Percentiles rank a stretch among this genome's conserved stretches.
Conservation (phyloP, 2,113 vertebrate species). For the Pungitius pungitius region DNA sequence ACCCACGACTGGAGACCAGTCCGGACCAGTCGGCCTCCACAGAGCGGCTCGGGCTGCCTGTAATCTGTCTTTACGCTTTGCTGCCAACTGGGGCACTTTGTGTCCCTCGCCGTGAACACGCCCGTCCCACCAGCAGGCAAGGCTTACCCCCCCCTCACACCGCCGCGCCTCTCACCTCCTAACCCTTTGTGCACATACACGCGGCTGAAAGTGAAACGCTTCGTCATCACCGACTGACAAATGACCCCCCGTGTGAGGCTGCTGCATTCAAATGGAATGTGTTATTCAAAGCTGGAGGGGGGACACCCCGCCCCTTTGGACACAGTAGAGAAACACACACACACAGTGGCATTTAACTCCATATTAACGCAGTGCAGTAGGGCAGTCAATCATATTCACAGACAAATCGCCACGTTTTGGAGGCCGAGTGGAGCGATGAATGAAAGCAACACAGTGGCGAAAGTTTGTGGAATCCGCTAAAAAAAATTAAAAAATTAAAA, state of each 20-base stretch:
- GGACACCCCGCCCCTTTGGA: conserved; percentile 35
- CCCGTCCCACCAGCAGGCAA: conserved; percentile 50
- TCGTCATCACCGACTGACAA: conserved; percentile 71
- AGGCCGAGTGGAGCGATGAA: background rate
- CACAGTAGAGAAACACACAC: conserved; percentile 4
- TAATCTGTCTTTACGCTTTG: conserved; percentile 72
- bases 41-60: conserved; percentile 57
- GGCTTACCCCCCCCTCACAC: conserved; percentile 38
- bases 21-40: background rate
- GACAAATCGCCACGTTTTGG: background rate
- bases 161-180: background rate
- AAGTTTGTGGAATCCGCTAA: background rate
- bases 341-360: background rate
- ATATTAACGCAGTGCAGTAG: conserved; percentile 5
- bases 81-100: conserved; percentile 70
- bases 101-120: conserved; percentile 63
- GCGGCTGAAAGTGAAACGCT: conserved; percentile 26
- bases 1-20: background rate
- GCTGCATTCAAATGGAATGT: conserved; percentile 68
- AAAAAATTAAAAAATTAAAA: no score
- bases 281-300: conserved; percentile 67
- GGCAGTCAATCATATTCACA: background rate
- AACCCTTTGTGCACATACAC: background rate
- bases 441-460: background rate
- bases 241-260: conserved; percentile 68